These are phyloP conservation scores for Acanthis flammea DNA, from an alignment of 2,797 vertebrate species.

Conservation along the genomic window DNA sequence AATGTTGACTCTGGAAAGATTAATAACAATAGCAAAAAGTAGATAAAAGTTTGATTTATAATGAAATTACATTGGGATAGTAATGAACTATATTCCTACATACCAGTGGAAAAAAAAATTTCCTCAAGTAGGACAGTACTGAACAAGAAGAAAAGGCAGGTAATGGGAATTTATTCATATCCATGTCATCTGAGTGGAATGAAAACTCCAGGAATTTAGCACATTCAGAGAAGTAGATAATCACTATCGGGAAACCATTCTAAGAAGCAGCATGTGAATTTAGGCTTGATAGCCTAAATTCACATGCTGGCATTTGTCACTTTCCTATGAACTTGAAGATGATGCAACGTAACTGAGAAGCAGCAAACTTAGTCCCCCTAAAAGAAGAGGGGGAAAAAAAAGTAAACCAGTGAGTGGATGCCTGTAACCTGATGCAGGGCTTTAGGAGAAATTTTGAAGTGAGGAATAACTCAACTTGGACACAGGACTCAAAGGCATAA, in stretches of 20 bases:
- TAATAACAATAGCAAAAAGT: not conserved
- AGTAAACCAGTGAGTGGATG: not conserved
- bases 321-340: not conserved
- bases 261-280: not conserved
- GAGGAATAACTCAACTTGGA: not conserved
- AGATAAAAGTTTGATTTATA: not conserved
- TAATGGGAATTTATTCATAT: not conserved
- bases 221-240: not conserved
- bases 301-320: not conserved
- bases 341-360: not conserved
- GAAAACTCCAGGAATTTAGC: not conserved
- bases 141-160: not conserved
- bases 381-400: not conserved
- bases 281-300: not conserved
- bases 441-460: not conserved
- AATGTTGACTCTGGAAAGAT: not conserved
- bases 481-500: not conserved
- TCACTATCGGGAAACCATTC: fast-evolving
- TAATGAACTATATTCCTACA: not conserved
- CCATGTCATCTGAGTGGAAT: not conserved
- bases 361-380: not conserved
- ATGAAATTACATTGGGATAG: not conserved
- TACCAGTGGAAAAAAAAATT: not conserved
- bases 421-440: not conserved
- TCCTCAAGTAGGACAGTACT: not conserved